phyloP scores from a whole-genome alignment of 2,888 invertebrate species.

The Drepana falcataria region DNA sequence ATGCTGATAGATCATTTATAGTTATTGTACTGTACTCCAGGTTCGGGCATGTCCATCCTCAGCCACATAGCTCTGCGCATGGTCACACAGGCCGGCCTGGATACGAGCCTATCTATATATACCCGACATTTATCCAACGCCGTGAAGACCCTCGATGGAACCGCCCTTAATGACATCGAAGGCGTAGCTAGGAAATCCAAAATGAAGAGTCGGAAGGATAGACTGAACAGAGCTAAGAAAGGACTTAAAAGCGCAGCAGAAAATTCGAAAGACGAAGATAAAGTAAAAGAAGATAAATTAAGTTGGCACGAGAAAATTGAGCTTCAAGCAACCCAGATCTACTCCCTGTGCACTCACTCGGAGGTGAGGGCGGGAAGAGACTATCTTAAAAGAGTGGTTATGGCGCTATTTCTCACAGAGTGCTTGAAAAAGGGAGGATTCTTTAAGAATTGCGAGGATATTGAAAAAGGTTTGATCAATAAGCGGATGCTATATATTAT shows the following conservation, averaged over 20 bases:
- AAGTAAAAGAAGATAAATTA: slow-evolving; percentile 46
- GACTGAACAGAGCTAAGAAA: slow-evolving; percentile 58
- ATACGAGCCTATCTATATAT: slow-evolving; percentile 66
- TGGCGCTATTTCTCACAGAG: slow-evolving; percentile 86
- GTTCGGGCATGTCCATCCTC: slow-evolving; percentile 89
- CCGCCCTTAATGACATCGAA: slow-evolving; percentile 58
- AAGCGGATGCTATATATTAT: no score
- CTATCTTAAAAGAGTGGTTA: slow-evolving; percentile 85
- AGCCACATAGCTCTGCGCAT: slow-evolving; percentile 86
- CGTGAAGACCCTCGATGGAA: slow-evolving; percentile 47
- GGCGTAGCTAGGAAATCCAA: slow-evolving; percentile 58
- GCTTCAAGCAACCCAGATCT: slow-evolving; percentile 68
- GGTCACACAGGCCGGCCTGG: slow-evolving; percentile 83
- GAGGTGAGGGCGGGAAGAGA: slow-evolving; percentile 81
- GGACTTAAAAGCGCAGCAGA: slow-evolving; percentile 45
- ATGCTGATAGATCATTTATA: no score
- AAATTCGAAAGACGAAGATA: slow-evolving; percentile 42
- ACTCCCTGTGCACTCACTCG: slow-evolving; percentile 83
- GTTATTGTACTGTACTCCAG: slow-evolving; percentile 52
- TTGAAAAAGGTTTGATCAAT: slow-evolving; percentile 32
- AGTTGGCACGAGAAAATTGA: slow-evolving; percentile 53
- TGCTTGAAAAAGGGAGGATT: slow-evolving; percentile 84
- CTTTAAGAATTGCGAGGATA: slow-evolving; percentile 65
- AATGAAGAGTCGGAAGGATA: slow-evolving; percentile 63
- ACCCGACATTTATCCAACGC: slow-evolving; percentile 55